Base-by-base conservation (phyloP, 2,888 invertebrate species). In the Noctua janthina region DNA sequence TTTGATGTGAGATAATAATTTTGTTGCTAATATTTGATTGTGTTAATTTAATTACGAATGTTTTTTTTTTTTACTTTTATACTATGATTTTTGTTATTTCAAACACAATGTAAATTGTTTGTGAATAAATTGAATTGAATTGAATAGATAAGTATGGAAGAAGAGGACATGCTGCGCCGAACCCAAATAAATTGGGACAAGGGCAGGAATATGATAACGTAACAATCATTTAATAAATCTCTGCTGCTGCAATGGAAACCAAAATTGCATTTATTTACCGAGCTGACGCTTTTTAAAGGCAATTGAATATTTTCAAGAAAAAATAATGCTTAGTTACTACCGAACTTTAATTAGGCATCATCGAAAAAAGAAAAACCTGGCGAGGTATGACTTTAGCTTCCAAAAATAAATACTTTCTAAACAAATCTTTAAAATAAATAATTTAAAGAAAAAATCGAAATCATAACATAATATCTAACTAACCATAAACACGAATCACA, bases 401-500 rank as follows among this genome's bases (percentile, higher is more conserved):
- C 3, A 35, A 62, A 20, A 20, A 35, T 20, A 29, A 29, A 29
- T 29, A 29, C 29, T 29, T 35, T 29, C 35, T 10, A 10, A 35
- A 64, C 17, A 35, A 64, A 64, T 64, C 17, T 35, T 35, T 64
- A 64, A 64, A 64, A 64, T 17, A 35, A 64, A 39, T 39, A 1
- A 39, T 66, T 39, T 23, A 35, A 39, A 49, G 15, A 17, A 49
- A n/a, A 17, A 49, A 54, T 7, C 7, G 39, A 39, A 59, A 71
- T 15, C 46, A 66, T 49, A 71, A 62, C 15, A 46, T 15, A 66
- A 46, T 15, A 66, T 20, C 8, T 49, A n/a, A 49, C n/a, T 54
- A 68, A 62, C 49, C 51, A 49, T 46, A 56, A 23, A 79, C 49
- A 74, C 59, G 68, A 72, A 66, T 66, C 64, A 43, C 17, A 64